A percentile compares a stretch with the other conserved stretches of the same genome.
Conservation (phyloP, 2,113 vertebrate genomes). For the Oreochromis niloticus region DNA sequence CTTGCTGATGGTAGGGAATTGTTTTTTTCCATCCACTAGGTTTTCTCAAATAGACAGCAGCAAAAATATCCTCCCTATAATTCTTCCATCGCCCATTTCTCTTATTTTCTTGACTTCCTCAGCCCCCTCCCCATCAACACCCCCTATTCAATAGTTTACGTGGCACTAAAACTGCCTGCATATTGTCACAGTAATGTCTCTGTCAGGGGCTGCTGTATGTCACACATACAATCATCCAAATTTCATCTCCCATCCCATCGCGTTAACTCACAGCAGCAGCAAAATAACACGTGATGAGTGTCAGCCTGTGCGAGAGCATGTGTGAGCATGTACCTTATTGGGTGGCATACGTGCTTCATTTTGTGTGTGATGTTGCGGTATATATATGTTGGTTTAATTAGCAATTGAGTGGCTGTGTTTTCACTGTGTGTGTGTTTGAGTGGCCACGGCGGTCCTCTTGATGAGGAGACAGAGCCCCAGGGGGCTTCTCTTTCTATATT, state of each 20-base stretch:
- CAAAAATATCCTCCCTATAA: constrained; percentile 48
- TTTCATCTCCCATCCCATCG: constrained; percentile 21
- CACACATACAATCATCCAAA: constrained; percentile 37
- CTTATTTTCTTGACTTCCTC: constrained; percentile 24
- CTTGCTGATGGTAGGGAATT: constrained; percentile 69
- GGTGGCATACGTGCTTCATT: neutral
- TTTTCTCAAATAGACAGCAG: constrained; percentile 55
- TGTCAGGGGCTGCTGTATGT: constrained; percentile 10
- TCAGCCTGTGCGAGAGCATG: neutral
- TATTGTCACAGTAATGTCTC: constrained; percentile 36
- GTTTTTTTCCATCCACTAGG: constrained; percentile 50
- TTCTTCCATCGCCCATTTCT: constrained; percentile 27
- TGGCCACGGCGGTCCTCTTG: constrained; percentile 34
- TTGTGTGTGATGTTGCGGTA: constrained; percentile 18
- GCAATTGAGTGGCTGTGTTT: constrained; percentile 16
- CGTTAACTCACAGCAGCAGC: constrained; percentile 26
- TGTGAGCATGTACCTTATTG: neutral
- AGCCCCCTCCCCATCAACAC: neutral
- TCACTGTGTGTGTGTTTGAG: constrained; percentile 4
- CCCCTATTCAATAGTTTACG: constrained; percentile 6
- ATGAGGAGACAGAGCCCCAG: constrained; percentile 47
- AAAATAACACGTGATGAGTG: neutral
- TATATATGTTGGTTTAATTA: neutral
- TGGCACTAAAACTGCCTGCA: constrained; percentile 21
- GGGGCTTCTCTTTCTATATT: constrained; percentile 24